Conservation (phyloP, 1,140 invertebrate genomes). For the Neocloeon triangulifer region DNA sequence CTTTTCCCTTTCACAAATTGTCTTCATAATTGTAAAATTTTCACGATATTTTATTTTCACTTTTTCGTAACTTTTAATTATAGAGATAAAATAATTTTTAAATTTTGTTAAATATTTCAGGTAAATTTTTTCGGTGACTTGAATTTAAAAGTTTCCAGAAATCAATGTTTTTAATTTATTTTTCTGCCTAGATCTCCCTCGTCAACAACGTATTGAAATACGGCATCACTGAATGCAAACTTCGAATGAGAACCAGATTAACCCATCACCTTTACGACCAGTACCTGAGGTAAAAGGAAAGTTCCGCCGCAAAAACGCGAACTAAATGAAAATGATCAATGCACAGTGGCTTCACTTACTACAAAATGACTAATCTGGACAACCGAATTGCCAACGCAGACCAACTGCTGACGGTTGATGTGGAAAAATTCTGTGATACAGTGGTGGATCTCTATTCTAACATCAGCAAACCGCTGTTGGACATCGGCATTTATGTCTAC, state of each 20-base stretch:
- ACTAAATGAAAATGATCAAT: conserved; percentile 10
- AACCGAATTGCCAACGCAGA: conserved; percentile 89
- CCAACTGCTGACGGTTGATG: conserved; percentile 89
- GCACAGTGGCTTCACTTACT: conserved; percentile 84
- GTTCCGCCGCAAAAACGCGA: not conserved
- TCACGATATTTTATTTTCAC: no score
- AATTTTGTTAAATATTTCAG: no score
- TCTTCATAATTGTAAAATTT: no score
- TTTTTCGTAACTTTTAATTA: no score
- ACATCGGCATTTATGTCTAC: conserved; percentile 86
- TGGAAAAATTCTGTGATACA: conserved; percentile 92
- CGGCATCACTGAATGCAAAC: conserved; percentile 79
- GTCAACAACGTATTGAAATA: conserved; percentile 88
- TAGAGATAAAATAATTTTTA: no score
- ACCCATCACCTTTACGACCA: conserved; percentile 69
- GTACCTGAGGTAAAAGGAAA: conserved; percentile 60
- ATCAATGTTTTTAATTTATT: no score
- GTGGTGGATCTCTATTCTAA: conserved; percentile 91
- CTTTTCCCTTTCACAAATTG: no score
- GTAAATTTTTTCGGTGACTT: no score
- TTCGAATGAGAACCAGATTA: conserved; percentile 72
- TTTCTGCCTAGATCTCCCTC: conserved; percentile 46
- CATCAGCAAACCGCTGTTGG: conserved; percentile 86
- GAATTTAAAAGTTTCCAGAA: no score
- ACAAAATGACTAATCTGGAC: conserved; percentile 91